Conservation (phyloP, 2,888 invertebrate species). For the Patella depressa region DNA sequence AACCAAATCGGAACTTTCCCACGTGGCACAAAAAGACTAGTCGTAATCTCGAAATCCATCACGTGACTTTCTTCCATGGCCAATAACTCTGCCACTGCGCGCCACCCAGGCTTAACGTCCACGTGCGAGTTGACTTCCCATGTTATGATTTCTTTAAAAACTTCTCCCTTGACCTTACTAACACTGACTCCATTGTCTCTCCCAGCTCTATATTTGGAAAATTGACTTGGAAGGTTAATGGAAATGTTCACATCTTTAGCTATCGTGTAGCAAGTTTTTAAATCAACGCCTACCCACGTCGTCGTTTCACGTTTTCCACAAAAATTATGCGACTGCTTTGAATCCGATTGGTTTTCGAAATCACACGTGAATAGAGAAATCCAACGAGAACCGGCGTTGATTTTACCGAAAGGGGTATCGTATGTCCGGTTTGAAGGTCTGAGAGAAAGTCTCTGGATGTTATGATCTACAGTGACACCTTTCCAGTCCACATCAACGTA, state of each 20-base stretch:
- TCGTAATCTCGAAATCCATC: slow-evolving; percentile 42
- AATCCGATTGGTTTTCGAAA: slow-evolving; percentile 38
- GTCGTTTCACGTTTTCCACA: slow-evolving; percentile 40
- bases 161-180: slow-evolving; percentile 41
- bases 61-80: slow-evolving; percentile 35
- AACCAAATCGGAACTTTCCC: slow-evolving; percentile 37
- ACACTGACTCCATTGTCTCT: slow-evolving; percentile 39
- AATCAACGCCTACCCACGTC: slow-evolving; percentile 40
- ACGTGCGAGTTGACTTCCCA: slow-evolving; percentile 45
- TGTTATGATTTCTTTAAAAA: slow-evolving; percentile 38
- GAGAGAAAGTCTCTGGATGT: slow-evolving; percentile 33
- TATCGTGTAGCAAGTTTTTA: slow-evolving; percentile 38
- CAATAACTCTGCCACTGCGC: slow-evolving; percentile 36
- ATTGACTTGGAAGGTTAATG: slow-evolving; percentile 37
- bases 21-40: slow-evolving; percentile 36
- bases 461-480: slow-evolving; percentile 32
- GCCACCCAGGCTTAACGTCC: slow-evolving; percentile 38
- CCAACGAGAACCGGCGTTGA: slow-evolving; percentile 35
- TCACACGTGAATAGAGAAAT: slow-evolving; percentile 40
- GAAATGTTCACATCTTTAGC: slow-evolving; percentile 31
- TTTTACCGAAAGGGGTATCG: slow-evolving; percentile 37
- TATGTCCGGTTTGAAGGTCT: slow-evolving; percentile 28
- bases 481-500: slow-evolving; percentile 37
- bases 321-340: slow-evolving; percentile 40
- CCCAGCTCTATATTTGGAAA: slow-evolving; percentile 36